Evolutionary conservation across 2,888 invertebrate species (phyloP).

Genomic region (Aradus depressus): DNA sequence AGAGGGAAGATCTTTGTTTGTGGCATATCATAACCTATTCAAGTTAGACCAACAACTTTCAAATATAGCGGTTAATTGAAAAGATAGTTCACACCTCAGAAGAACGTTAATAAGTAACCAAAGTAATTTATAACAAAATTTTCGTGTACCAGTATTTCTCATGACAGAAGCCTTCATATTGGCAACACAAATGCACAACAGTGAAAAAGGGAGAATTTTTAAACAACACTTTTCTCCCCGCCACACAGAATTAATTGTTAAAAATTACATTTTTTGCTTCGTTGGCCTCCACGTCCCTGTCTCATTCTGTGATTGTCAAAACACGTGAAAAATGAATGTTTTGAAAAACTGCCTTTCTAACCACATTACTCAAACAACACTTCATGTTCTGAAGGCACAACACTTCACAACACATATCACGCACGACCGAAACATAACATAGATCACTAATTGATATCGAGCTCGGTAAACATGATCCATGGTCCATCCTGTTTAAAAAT

Average conservation of each 20-base stretch:
- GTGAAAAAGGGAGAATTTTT: constrained; percentile 17
- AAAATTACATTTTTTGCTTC: constrained; percentile 45
- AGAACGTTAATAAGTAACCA: constrained; percentile 16
- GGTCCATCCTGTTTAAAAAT: constrained; percentile 26
- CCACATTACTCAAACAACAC: constrained; percentile 27
- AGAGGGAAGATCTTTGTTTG: constrained; percentile 12
- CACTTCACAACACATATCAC: constrained; percentile 23
- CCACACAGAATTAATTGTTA: constrained; percentile 23
- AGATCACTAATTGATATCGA: constrained; percentile 18
- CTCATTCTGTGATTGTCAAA: constrained; percentile 41
- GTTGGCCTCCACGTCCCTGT: constrained; percentile 45
- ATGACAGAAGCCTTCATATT: constrained; percentile 24
- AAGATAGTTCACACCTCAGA: constrained; percentile 15
- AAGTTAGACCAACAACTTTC: constrained; percentile 11
- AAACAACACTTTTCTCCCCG: constrained; percentile 19
- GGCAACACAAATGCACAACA: constrained; percentile 22
- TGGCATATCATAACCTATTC: constrained; percentile 15
- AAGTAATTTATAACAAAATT: constrained; percentile 22
- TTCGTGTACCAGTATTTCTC: constrained; percentile 24
- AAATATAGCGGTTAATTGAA: constrained; percentile 13
- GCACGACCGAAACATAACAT: constrained; percentile 19
- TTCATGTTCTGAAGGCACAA: constrained; percentile 25
- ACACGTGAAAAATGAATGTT: constrained; percentile 36
- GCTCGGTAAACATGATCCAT: constrained; percentile 18
- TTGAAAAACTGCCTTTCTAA: constrained; percentile 34